Evolutionary conservation across 2,888 invertebrate genomes (phyloP), one percentile per base, ranked within the genome.

Genomic region (Sphaerophoria taeniata): DNA sequence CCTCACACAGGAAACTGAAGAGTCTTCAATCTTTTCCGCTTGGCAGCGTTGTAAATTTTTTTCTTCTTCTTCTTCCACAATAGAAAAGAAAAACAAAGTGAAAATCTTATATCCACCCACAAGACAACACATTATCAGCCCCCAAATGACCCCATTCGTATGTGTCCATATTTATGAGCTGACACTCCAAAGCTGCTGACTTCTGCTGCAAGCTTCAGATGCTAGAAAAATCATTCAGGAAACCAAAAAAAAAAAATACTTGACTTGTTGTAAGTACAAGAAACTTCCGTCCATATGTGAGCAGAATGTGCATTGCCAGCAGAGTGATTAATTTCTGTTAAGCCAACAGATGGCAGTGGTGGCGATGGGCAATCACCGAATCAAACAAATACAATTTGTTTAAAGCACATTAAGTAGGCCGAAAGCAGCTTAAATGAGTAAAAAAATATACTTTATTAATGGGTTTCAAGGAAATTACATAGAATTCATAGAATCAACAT

Each of bases 1-100:
- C 36, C 51, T 53, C 67, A 24, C 31, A 24, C 53, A 31, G 51
- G 31, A 53, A 53, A 31, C 67, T 53, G n/a, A 53, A 36, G 56
- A 34, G 76, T 83, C 73, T 69, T 83, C 65, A 74, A 60, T 83
- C 70, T 71, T 74, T 83, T 83, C 78, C 78, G 83, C 78, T 83
- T 83, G 74, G 78, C 33, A 49, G 67, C 53, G 53, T 39, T n/a
- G 47, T 11, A 58, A 70, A 53, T 78, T 58, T 74, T 70, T 74
- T 55, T 71, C 47, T 74, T 67, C 60, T 31, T 55, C 65, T 74
- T 73, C 72, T 72, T 71, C 61, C 63, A 74, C 70, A 58, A 75
- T 53, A 33, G 58, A 76, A 61, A 63, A 43, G n/a, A 43, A 43
- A 9, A 43, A 43, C 43, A 58, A 83, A 78, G 70, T 83, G 78